phyloP scores from a whole-genome alignment of 2,888 invertebrate species.

The Agriopis aurantiaria region DNA sequence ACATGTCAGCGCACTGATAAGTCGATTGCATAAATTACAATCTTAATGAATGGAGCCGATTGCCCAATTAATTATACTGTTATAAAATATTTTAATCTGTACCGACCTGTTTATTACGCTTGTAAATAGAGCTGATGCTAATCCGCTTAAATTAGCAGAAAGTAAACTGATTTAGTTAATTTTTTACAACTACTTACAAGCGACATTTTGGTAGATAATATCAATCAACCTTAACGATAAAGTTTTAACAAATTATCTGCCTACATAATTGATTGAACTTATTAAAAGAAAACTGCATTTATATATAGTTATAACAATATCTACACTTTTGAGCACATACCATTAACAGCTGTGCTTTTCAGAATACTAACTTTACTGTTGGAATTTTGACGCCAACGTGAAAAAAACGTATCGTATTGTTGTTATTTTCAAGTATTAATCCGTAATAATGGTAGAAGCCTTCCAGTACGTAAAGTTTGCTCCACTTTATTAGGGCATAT shows the following conservation, averaged over 20 bases:
- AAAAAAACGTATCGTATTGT: neutral
- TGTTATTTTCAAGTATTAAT: too few relatives aligned
- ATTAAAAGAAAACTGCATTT: neutral
- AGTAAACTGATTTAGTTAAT: conserved; percentile 13
- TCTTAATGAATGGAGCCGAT: conserved; percentile 45
- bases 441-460: too few relatives aligned
- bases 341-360: too few relatives aligned
- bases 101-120: conserved; percentile 41
- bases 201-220: conserved; percentile 3
- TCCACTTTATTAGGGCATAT: too few relatives aligned
- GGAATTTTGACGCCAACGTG: too few relatives aligned
- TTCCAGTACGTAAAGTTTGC: too few relatives aligned
- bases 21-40: conserved; percentile 64
- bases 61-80: conserved; percentile 45
- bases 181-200: conserved; percentile 3
- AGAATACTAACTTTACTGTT: too few relatives aligned
- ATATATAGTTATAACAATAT: too few relatives aligned
- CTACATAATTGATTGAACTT: neutral
- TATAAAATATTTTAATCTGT: conserved; percentile 43
- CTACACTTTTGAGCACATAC: too few relatives aligned
- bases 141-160: conserved; percentile 21
- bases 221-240: neutral
- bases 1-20: conserved; percentile 65
- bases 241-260: neutral
- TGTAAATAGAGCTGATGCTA: conserved; percentile 23